Percentiles rank a stretch among this genome's conserved stretches.
Evolutionary conservation across 2,797 vertebrate species (phyloP).

Genomic region (Eulemur rubriventer): DNA sequence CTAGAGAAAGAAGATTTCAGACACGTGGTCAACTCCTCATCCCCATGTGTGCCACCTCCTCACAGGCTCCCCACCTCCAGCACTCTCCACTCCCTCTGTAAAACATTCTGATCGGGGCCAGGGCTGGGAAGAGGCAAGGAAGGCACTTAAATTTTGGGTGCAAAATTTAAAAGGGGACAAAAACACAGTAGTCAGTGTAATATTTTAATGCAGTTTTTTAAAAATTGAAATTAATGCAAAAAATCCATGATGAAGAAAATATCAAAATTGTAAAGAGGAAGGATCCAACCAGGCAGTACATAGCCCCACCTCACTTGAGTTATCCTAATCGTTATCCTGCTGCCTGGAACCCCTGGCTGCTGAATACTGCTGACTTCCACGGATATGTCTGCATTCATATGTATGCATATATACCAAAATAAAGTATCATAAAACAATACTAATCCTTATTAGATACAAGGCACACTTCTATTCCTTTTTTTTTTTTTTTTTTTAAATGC

Average conservation of each 20-base stretch:
- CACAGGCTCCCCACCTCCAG: background rate
- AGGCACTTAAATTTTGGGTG: background rate
- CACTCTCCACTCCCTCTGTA: background rate
- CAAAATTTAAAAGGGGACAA: background rate
- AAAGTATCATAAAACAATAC: background rate
- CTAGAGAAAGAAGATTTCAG: background rate
- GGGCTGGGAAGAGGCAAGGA: too few relatives aligned
- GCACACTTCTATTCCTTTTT: background rate
- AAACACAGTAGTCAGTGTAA: background rate
- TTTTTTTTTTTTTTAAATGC: background rate
- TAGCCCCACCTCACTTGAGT: background rate
- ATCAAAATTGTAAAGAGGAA: background rate
- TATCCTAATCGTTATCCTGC: background rate
- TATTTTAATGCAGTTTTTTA: background rate
- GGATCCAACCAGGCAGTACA: background rate
- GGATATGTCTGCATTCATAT: background rate
- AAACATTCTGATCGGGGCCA: background rate
- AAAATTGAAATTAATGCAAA: background rate
- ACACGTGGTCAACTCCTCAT: background rate
- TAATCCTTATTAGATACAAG: background rate
- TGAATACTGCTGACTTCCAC: too few relatives aligned
- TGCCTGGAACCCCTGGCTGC: too few relatives aligned
- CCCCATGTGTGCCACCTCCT: background rate
- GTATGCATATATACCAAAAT: background rate
- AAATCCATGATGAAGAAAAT: background rate